A percentile compares a stretch with the other conserved stretches of the same genome.
Conservation (phyloP, 2,888 invertebrate genomes). For the Bellardia pandia region DNA sequence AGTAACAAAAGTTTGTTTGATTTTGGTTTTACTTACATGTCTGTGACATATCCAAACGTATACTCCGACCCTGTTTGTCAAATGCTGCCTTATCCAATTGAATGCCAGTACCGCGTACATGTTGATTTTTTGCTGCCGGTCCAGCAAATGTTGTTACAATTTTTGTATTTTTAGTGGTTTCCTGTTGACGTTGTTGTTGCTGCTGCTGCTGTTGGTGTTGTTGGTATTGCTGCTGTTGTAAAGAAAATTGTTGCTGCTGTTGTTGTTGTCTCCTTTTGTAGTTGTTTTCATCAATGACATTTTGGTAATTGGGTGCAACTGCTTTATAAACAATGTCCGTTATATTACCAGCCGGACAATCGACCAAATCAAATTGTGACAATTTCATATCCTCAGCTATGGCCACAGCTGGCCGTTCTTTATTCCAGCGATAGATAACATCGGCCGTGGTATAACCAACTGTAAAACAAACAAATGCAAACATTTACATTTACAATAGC, state of each 20-base stretch:
- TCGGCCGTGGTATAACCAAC: conserved; percentile 91
- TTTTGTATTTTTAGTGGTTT: conserved; percentile 67
- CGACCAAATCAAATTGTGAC: conserved; percentile 93
- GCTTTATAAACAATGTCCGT: conserved; percentile 85
- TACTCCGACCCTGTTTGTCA: conserved; percentile 74
- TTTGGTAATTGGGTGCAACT: conserved; percentile 76
- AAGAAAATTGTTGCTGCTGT: conserved; percentile 59
- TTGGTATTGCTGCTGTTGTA: conserved; percentile 61
- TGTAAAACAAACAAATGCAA: conserved; percentile 77
- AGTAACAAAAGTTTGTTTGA: background rate
- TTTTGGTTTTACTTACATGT: conserved; percentile 77
- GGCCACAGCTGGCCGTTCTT: conserved; percentile 88
- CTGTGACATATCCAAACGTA: conserved; percentile 78
- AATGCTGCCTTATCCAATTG: conserved; percentile 79
- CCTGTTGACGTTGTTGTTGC: conserved; percentile 41
- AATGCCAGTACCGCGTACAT: conserved; percentile 80
- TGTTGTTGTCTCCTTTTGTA: conserved; percentile 41
- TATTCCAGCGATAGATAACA: conserved; percentile 90
- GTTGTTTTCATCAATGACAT: conserved; percentile 55
- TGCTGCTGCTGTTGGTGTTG: conserved; percentile 59
- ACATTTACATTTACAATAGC: background rate
- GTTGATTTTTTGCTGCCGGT: conserved; percentile 80
- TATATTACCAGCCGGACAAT: conserved; percentile 89
- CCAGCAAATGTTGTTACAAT: conserved; percentile 78
- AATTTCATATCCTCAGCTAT: conserved; percentile 93